Conservation (phyloP, 2,888 invertebrate species). For the Incurvaria masculella region DNA sequence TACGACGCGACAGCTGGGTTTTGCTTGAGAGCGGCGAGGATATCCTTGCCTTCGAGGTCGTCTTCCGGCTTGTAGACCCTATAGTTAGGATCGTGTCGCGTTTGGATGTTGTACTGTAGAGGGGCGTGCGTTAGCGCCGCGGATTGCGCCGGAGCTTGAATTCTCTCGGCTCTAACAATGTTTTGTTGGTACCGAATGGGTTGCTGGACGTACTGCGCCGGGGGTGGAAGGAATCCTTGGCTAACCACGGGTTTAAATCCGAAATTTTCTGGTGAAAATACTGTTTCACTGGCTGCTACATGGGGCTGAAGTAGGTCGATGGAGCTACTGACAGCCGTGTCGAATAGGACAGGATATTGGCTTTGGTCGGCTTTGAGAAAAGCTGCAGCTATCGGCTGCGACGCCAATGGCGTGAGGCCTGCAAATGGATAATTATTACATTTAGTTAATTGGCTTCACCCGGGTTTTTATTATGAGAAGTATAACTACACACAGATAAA, state of each 20-base stretch:
- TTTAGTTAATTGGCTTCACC: too few species aligned
- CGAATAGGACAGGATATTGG: constrained; percentile 44
- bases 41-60: constrained; percentile 37
- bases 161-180: constrained; percentile 12
- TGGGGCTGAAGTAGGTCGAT: constrained; percentile 43
- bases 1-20: constrained; percentile 44
- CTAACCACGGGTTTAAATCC: constrained; percentile 51
- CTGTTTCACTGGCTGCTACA: constrained; percentile 36
- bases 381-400: constrained; percentile 41
- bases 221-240: constrained; percentile 35
- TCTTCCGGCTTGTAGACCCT: constrained; percentile 48
- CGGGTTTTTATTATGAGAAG: too few species aligned
- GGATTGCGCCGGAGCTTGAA: constrained; percentile 12
- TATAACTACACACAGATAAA: too few species aligned
- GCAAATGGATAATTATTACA: too few species aligned
- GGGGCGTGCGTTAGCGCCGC: constrained; percentile 19
- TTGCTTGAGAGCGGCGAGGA: constrained; percentile 42
- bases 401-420: constrained; percentile 45
- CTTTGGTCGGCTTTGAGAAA: constrained; percentile 45
- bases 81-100: constrained; percentile 47
- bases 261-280: constrained; percentile 43
- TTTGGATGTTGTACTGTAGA: constrained; percentile 44
- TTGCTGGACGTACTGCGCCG: constrained; percentile 31
- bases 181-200: constrained; percentile 12
- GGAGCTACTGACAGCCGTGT: constrained; percentile 49